Percentiles rank a stretch among this genome's conserved stretches.
Conservation (phyloP, 2,113 vertebrate species). For the Deroptyus accipitrinus region DNA sequence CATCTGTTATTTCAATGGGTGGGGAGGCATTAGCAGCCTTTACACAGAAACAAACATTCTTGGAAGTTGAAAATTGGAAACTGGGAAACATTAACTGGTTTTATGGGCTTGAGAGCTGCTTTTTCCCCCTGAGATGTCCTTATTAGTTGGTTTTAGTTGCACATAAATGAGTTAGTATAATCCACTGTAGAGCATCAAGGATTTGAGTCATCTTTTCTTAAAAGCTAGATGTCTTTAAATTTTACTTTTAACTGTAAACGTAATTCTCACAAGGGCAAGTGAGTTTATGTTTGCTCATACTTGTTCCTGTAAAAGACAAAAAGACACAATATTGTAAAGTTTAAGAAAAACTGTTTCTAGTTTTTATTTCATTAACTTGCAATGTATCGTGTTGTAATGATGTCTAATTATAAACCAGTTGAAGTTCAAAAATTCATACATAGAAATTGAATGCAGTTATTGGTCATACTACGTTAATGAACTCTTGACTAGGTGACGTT, state of each 20-base stretch:
- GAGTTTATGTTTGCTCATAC: neutral
- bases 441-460: neutral
- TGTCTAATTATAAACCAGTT: neutral
- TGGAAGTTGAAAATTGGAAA: neutral
- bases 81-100: neutral
- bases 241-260: neutral
- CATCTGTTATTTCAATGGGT: neutral
- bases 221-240: neutral
- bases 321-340: neutral
- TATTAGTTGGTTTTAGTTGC: neutral
- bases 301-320: neutral
- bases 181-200: neutral
- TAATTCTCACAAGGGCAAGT: neutral
- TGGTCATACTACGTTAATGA: neutral
- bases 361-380: neutral
- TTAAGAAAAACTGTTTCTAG: neutral
- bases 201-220: neutral
- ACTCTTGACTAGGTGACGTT: neutral
- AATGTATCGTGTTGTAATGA: neutral
- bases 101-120: neutral
- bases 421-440: neutral
- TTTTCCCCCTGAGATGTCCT: neutral
- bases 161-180: neutral
- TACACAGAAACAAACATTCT: neutral
- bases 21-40: neutral